A percentile compares a stretch with the other conserved stretches of the same genome.
phyloP scores from a whole-genome alignment of 2,113 vertebrate genomes.

The Microtus richardsoni region DNA sequence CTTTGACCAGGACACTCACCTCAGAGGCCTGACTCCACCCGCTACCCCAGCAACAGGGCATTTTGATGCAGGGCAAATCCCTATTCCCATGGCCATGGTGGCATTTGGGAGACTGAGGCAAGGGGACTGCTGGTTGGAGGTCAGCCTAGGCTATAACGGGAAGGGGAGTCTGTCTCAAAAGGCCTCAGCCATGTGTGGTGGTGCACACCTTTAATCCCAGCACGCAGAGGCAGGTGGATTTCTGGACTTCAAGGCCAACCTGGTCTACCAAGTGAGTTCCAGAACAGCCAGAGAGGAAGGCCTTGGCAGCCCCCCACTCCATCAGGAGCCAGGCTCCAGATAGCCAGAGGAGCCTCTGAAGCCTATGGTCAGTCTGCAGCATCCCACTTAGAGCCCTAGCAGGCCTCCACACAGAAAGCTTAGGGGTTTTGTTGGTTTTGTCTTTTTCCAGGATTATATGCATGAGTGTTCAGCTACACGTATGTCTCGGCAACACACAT shows the following conservation, averaged over 20 bases:
- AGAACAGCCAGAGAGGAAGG: not conserved
- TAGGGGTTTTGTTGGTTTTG: not conserved
- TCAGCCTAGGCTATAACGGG: not conserved
- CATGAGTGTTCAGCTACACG: too few relatives aligned
- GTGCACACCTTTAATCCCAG: not conserved
- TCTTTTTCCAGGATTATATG: not conserved
- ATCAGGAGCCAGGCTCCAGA: not conserved
- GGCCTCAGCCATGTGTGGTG: not conserved
- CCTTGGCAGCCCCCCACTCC: not conserved
- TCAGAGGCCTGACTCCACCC: not conserved
- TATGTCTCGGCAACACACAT: not conserved
- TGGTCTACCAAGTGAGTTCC: not conserved
- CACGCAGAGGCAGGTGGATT: not conserved
- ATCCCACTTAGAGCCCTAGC: not conserved
- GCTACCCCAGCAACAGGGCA: not conserved
- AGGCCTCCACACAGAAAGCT: not conserved
- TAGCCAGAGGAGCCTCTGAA: not conserved
- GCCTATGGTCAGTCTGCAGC: not conserved
- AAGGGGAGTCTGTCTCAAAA: not conserved
- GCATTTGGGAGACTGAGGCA: not conserved
- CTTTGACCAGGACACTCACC: not conserved
- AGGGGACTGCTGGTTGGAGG: not conserved
- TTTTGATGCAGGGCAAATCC: not conserved
- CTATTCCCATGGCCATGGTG: not conserved
- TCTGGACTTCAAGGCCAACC: not conserved